Percentiles rank a stretch among this genome's conserved stretches.
phyloP scores from a whole-genome alignment of 2,113 vertebrate genomes.

The Aramus guarauna region DNA sequence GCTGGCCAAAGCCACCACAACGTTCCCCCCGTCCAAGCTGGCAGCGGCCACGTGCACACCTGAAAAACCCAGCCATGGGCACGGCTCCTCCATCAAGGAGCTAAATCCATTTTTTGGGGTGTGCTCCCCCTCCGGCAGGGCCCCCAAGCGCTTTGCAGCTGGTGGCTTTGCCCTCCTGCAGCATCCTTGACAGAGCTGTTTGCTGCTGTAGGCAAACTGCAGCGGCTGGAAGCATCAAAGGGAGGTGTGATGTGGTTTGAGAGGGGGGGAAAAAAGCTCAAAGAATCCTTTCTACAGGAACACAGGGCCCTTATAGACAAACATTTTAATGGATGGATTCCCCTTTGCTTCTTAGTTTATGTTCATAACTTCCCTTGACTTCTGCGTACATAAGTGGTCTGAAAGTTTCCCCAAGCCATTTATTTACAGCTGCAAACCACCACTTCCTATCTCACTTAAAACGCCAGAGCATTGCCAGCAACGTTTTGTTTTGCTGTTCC shows the following conservation, averaged over 20 bases:
- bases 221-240: not conserved
- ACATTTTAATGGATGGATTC: not conserved
- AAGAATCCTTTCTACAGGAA: not conserved
- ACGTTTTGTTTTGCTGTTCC: not conserved
- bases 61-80: not conserved
- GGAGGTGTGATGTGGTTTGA: not conserved
- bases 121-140: not conserved
- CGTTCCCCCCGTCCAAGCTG: accelerated
- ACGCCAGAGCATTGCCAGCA: not conserved
- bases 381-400: not conserved
- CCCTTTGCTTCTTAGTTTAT: not conserved
- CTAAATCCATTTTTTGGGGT: not conserved
- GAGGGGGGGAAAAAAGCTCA: not conserved
- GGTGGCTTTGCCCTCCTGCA: not conserved
- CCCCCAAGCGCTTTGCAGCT: not conserved
- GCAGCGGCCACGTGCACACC: not conserved
- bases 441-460: not conserved
- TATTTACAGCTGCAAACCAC: not conserved
- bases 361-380: not conserved
- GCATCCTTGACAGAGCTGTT: not conserved
- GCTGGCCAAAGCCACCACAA: not conserved
- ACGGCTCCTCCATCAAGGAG: not conserved
- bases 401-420: not conserved
- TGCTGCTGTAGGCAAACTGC: not conserved
- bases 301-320: not conserved